Base-by-base conservation (phyloP, 2,797 vertebrate species). In the Neosilurus mollespiculum region DNA sequence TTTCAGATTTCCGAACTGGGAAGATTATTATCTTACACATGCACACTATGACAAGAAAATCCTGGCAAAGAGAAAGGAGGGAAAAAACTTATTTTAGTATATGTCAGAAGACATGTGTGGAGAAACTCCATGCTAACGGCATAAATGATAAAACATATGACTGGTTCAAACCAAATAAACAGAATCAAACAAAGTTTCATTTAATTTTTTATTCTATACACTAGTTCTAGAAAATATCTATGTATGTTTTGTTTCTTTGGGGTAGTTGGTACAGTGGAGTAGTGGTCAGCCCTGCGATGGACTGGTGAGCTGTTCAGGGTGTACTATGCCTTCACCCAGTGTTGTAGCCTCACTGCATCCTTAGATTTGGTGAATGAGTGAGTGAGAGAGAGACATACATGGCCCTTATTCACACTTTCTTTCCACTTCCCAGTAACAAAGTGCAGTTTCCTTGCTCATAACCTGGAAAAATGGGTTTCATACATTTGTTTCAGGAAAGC, bases 101-200 rank as follows among this genome's bases (percentile, higher is more conserved):
- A 37, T 75, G 26, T 58, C 30, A 77, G 12, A 85, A 83, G 88
- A 88, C 81, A 84, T 75, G 85, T 54, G 3, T 18, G 15, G 14
- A 53, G n/a, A 34, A 59, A 56, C 15, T 62, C 75, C 11, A 34
- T 76, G 53, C 11, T 62, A 5, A 43, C 0, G n/a, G 20, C 3
- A 77, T n/a, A 61, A 61, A 43, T 22, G 5, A 9, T 20, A 61
- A 15, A 61, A 56, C 12, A 56, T 34, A 37, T 34, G 65, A 18
- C 65, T 18, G 10, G 24, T 66, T 30, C 30, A 34, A 20, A 18
- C 18, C 26, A 15, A 66, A 34, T 6, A 34, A 14, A 66, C 34
- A 66, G 64, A 66, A 64, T 64, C 24, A 65, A 66, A 65, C 1
- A 11, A 30, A 30, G 64, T 67, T 30, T 2, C 2, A 67, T 34